These are phyloP conservation scores for Standfussiana lucernea DNA, from an alignment of 2,888 invertebrate genomes.

Conservation along the genomic window DNA sequence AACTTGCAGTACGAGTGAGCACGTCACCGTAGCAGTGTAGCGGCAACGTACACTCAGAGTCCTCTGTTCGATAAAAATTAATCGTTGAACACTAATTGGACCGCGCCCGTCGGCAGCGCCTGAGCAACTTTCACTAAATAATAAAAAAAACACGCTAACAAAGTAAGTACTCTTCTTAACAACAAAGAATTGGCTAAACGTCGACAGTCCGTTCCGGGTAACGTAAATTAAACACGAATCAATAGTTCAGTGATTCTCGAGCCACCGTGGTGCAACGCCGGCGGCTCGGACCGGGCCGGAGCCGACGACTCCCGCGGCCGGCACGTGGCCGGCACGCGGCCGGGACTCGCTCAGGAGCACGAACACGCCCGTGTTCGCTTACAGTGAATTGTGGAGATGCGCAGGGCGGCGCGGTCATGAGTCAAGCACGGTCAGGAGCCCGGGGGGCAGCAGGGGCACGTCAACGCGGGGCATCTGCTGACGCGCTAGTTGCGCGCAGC, in stretches of 20 bases:
- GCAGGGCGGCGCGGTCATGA: slow-evolving; percentile 88
- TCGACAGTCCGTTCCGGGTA: slow-evolving; percentile 81
- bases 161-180: slow-evolving; percentile 88
- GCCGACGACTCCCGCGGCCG: slow-evolving; percentile 69
- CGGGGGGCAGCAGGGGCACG: slow-evolving; percentile 83
- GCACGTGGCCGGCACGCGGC: slow-evolving; percentile 81
- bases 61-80: slow-evolving; percentile 83
- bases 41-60: slow-evolving; percentile 79
- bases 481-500: slow-evolving; percentile 87
- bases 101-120: slow-evolving; percentile 88
- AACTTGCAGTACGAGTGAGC: slow-evolving; percentile 78
- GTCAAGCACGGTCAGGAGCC: slow-evolving; percentile 87
- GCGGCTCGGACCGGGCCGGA: slow-evolving; percentile 58
- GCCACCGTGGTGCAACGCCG: slow-evolving; percentile 43
- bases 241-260: slow-evolving; percentile 72
- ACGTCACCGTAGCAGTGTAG: slow-evolving; percentile 69
- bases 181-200: slow-evolving; percentile 88
- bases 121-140: slow-evolving; percentile 90
- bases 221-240: slow-evolving; percentile 73
- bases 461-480: slow-evolving; percentile 87
- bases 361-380: slow-evolving; percentile 78
- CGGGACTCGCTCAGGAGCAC: slow-evolving; percentile 80
- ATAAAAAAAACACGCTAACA: slow-evolving; percentile 87
- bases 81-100: slow-evolving; percentile 88
- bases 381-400: slow-evolving; percentile 84